Conservation (phyloP, 2,113 vertebrate species). For the Patagioenas fasciata region DNA sequence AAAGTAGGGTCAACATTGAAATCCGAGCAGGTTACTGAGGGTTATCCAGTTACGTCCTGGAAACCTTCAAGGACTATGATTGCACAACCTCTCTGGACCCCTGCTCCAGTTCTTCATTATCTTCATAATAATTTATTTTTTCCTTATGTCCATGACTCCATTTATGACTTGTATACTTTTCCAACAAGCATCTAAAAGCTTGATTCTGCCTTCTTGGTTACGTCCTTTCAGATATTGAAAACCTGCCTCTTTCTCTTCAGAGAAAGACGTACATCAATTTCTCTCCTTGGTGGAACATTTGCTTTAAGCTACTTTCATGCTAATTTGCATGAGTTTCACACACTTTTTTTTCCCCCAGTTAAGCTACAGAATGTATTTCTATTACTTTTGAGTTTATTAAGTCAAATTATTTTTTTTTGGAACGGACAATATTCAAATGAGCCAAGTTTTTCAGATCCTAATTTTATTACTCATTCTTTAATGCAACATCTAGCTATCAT, state of each 20-base stretch:
- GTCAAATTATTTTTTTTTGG: neutral
- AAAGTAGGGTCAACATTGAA: neutral
- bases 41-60: neutral
- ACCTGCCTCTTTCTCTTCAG: neutral
- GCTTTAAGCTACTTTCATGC: neutral
- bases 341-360: neutral
- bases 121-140: neutral
- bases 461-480: slow-evolving; percentile 9
- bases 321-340: neutral
- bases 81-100: neutral
- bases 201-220: neutral
- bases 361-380: neutral
- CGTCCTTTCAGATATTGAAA: neutral
- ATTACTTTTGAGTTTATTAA: neutral
- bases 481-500: neutral
- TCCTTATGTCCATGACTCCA: neutral
- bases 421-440: neutral
- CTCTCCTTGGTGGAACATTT: neutral
- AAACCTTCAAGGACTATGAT: neutral
- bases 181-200: neutral
- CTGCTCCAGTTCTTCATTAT: neutral
- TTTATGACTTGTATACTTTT: neutral
- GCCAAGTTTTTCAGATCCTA: neutral
- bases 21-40: neutral
- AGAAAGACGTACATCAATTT: neutral